Evolutionary conservation across 2,797 vertebrate species (phyloP), one percentile per base, ranked within the genome.

Genomic region (Enteromius anoplus): DNA sequence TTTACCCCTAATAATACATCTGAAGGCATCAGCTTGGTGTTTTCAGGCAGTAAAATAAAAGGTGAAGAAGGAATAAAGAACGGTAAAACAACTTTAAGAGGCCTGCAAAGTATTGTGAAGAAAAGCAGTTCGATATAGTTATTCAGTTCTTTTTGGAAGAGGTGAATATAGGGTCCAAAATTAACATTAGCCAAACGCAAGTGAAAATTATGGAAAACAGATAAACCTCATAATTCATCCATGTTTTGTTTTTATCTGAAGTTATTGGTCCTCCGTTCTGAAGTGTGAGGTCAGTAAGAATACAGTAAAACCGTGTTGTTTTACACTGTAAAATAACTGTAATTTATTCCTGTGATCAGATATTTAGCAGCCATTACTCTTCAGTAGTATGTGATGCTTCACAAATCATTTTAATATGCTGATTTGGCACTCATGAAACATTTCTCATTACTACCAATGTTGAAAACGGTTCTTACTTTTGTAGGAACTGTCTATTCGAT

Each of bases 21-120:
- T 89, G 87, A 94, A 94, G 93, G 93, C 94, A 95, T 93, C 91
- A 83, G 86, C 91, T 92, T 92, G 92, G 92, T 91, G 85, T 92
- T 92, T 79, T 79, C 88, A 92, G 91, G 92, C 90, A 91, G 88
- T 90, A 89, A 88, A 82, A 82, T 66, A 86, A 34, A 40, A 87
- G 87, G 87, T 34, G 6, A 34, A 51, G 80, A 86, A 75, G 78
- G 69, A 81, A 37, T 73, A 77, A 78, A 80, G 34, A 75, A 85
- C 81, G 66, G 65, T 65, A 60, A 75, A 42, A 69, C 86, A 90
- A 75, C 51, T 42, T 72, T 19, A 42, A 82, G 23, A 85, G 37
- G 45, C 58, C 82, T 83, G 77, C 77, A 64, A 85, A 80, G 26
- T 34, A 32, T 62, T 11, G 34, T 8, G 17, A 76, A 83, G 42